phyloP scores from a whole-genome alignment of 2,113 vertebrate species.

The Vimba vimba region DNA sequence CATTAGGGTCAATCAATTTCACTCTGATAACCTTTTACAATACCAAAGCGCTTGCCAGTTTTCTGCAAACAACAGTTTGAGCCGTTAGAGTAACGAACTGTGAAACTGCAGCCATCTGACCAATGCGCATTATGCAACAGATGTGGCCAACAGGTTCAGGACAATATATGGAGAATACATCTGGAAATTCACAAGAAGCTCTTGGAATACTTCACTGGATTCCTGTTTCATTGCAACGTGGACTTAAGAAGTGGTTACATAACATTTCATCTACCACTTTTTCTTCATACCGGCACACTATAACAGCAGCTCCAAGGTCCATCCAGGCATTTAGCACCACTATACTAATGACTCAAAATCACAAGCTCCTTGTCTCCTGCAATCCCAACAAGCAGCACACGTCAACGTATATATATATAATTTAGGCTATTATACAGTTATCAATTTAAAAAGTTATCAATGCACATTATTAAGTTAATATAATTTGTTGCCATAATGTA shows the following conservation, averaged over 20 bases:
- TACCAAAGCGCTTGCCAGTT: background rate
- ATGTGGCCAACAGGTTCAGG: background rate
- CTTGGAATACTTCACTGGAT: background rate
- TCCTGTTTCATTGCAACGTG: background rate
- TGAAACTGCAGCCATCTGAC: constrained; percentile 11
- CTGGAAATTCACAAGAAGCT: background rate
- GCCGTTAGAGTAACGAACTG: background rate
- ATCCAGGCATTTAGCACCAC: background rate
- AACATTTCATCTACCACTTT: background rate
- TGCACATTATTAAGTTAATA: background rate
- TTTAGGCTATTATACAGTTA: no score
- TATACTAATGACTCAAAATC: background rate
- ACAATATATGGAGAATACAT: background rate
- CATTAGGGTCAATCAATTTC: constrained; percentile 31
- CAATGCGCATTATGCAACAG: background rate
- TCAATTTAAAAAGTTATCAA: background rate
- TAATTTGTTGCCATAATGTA: background rate
- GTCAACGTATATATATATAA: no score
- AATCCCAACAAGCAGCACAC: background rate
- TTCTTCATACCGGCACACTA: background rate
- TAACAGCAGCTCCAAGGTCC: background rate
- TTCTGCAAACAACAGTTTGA: constrained; percentile 9
- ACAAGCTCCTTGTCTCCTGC: background rate
- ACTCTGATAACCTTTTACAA: constrained; percentile 27
- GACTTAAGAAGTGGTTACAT: background rate